These are phyloP conservation scores for Drosophila mayri DNA, from an alignment of 1,140 invertebrate genomes.

Conservation along the genomic window DNA sequence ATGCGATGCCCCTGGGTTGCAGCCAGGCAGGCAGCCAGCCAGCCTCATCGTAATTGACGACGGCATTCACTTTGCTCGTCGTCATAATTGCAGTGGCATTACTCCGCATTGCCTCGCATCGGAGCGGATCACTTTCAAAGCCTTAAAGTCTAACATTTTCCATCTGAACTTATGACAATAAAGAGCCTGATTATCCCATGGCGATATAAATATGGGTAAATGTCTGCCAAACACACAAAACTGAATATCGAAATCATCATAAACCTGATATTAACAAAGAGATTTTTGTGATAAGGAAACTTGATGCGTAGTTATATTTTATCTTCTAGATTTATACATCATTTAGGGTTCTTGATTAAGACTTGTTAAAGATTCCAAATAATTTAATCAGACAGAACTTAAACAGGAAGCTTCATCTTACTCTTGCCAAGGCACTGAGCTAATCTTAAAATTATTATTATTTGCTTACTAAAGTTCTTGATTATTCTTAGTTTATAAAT, in stretches of 20 bases:
- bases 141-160: constrained; percentile 35
- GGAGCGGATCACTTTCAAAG: constrained; percentile 39
- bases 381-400: background rate
- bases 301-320: background rate
- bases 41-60: constrained; percentile 46
- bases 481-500: background rate
- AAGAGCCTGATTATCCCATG: constrained; percentile 34
- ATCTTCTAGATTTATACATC: background rate
- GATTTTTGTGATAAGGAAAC: constrained; percentile 3
- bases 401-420: background rate
- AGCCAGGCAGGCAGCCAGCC: constrained; percentile 5
- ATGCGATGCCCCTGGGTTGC: constrained; percentile 39
- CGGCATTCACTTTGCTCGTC: constrained; percentile 67
- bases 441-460: background rate
- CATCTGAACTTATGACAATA: constrained; percentile 35
- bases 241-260: background rate
- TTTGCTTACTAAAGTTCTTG: background rate
- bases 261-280: background rate
- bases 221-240: constrained; percentile 16
- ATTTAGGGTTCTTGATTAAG: background rate
- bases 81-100: constrained; percentile 60
- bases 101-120: constrained; percentile 19
- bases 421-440: background rate
- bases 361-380: background rate
- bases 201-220: constrained; percentile 33